Percentiles rank a stretch among this genome's conserved stretches.
phyloP scores from a whole-genome alignment of 2,888 invertebrate species.

The Antitype chi region DNA sequence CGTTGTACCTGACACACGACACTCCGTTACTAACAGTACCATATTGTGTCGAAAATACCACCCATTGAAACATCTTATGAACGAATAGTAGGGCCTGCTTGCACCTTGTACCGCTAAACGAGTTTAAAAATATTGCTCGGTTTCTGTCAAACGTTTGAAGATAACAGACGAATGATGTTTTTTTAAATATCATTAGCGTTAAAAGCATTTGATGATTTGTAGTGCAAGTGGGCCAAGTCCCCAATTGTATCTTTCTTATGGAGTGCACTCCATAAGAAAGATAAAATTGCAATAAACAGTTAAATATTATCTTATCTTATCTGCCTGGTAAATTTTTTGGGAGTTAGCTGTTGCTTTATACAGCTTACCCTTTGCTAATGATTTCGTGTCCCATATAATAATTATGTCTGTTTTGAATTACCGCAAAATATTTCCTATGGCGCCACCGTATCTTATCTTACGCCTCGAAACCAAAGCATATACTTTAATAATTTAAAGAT shows the following conservation, averaged over 20 bases:
- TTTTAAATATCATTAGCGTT: background rate
- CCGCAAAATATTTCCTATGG: background rate
- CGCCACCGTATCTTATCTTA: slow-evolving; percentile 7
- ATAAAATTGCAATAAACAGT: too few relatives aligned
- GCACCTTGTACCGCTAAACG: background rate
- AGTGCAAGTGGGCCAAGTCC: background rate
- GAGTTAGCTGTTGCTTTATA: background rate
- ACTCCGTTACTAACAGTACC: slow-evolving; percentile 15
- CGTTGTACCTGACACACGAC: slow-evolving; percentile 94
- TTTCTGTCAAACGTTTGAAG: background rate
- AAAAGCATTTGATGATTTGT: background rate
- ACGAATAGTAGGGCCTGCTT: background rate
- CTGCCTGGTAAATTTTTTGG: background rate
- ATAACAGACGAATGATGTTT: background rate
- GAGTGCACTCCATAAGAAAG: too few relatives aligned
- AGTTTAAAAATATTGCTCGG: background rate
- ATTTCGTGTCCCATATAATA: background rate
- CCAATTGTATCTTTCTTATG: background rate
- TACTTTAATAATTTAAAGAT: slow-evolving; percentile 6
- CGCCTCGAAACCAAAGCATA: slow-evolving; percentile 19
- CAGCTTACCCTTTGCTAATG: background rate
- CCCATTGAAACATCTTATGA: background rate
- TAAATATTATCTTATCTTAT: background rate
- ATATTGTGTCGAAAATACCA: background rate
- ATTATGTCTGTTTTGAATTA: background rate